Percentiles rank a stretch among this genome's conserved stretches.
Conservation (phyloP, 2,113 vertebrate genomes). For the Odocoileus hemionus region DNA sequence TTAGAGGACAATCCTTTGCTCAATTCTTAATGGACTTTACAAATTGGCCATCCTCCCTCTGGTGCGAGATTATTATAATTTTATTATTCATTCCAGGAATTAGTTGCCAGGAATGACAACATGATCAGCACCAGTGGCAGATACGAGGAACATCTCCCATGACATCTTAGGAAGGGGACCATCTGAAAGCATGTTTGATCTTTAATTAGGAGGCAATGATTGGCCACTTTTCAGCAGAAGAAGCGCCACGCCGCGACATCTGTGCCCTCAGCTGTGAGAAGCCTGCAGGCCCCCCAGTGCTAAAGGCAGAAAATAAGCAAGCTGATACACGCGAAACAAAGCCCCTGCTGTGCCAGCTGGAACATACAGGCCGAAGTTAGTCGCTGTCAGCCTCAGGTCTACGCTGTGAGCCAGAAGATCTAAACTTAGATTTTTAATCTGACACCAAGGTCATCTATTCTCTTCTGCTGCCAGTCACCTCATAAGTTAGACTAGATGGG, state of each 20-base stretch:
- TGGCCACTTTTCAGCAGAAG: constrained; percentile 1
- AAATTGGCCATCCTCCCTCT: constrained; percentile 42
- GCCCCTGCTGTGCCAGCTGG: neutral
- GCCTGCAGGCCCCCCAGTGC: neutral
- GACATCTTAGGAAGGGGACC: constrained; percentile 37
- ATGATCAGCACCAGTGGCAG: constrained; percentile 46
- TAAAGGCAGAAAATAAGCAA: neutral
- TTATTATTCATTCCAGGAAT: constrained; percentile 55
- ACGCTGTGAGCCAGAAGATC: neutral
- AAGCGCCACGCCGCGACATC: neutral
- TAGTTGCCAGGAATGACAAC: constrained; percentile 48
- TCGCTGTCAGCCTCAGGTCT: neutral
- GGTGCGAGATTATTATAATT: constrained; percentile 44
- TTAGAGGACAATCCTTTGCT: constrained; percentile 56
- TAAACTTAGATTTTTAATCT: neutral
- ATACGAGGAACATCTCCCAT: neutral
- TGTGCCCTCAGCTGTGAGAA: neutral
- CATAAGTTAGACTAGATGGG: neutral
- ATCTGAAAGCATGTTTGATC: constrained; percentile 37
- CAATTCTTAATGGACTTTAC: constrained; percentile 62
- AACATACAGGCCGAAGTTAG: neutral
- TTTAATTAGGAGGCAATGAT: constrained; percentile 58
- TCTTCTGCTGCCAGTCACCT: neutral
- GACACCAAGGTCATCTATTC: neutral
- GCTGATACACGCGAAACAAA: neutral